A percentile compares a stretch with the other conserved stretches of the same genome.
Conservation (phyloP, 2,888 invertebrate genomes). For the Diadegma fenestrale region DNA sequence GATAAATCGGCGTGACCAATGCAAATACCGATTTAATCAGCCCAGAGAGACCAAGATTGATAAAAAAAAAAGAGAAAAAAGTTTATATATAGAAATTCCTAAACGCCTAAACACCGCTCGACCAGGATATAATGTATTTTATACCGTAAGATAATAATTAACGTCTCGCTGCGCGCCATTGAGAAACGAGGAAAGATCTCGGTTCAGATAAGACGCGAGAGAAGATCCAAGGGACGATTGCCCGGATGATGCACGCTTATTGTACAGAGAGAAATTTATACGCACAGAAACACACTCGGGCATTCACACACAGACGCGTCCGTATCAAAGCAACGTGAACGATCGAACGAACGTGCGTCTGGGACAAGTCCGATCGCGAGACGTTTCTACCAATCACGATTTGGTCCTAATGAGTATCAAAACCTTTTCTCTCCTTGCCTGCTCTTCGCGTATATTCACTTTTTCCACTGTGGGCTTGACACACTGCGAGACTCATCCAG, state of each 20-base stretch:
- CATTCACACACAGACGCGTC: slow-evolving; percentile 1
- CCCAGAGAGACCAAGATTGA: slow-evolving; percentile 28
- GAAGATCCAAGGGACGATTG: slow-evolving; percentile 64
- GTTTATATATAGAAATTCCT: slow-evolving; percentile 38
- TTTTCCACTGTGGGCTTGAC: slow-evolving; percentile 28
- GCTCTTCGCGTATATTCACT: slow-evolving; percentile 7
- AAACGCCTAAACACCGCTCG: slow-evolving; percentile 38
- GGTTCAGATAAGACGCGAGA: slow-evolving; percentile 56
- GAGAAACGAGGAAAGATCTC: slow-evolving; percentile 55
- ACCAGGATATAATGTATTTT: slow-evolving; percentile 41
- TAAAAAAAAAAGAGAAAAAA: neutral
- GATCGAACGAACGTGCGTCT: slow-evolving; percentile 27
- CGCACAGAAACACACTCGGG: neutral
- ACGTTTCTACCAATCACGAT: slow-evolving; percentile 50
- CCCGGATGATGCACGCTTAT: slow-evolving; percentile 54
- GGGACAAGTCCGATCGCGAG: slow-evolving; percentile 8
- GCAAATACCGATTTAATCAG: slow-evolving; percentile 56
- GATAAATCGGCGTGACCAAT: slow-evolving; percentile 52
- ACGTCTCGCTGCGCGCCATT: slow-evolving; percentile 54
- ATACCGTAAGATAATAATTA: slow-evolving; percentile 65
- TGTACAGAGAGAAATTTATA: slow-evolving; percentile 2
- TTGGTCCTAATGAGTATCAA: slow-evolving; percentile 58
- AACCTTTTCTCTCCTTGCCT: slow-evolving; percentile 15
- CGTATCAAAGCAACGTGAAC: neutral
- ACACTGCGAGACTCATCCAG: slow-evolving; percentile 24